phyloP scores from a whole-genome alignment of 1,140 invertebrate genomes.

The Adelges cooleyi region DNA sequence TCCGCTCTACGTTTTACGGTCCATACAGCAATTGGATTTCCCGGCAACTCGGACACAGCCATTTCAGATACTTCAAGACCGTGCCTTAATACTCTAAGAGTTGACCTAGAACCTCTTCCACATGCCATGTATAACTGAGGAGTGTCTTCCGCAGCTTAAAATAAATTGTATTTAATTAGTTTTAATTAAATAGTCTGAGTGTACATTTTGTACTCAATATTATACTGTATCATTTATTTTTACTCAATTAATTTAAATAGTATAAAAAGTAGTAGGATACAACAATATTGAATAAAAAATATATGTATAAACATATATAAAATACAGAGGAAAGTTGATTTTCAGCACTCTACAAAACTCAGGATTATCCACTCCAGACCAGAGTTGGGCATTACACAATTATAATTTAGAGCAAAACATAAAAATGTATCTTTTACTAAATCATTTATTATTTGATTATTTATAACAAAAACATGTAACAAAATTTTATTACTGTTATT shows the following conservation, averaged over 20 bases:
- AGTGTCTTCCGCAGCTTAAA: slow-evolving; percentile 88
- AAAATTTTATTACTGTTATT: no score
- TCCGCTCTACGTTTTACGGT: slow-evolving; percentile 93
- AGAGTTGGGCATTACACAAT: not conserved
- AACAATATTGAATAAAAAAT: not conserved
- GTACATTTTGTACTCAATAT: no score
- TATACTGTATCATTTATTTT: not conserved
- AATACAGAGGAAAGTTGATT: not conserved
- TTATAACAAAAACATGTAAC: not conserved
- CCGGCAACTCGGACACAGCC: slow-evolving; percentile 97
- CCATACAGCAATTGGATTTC: slow-evolving; percentile 99
- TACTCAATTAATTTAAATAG: not conserved
- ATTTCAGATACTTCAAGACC: slow-evolving; percentile 98
- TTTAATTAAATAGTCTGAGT: not conserved
- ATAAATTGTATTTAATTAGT: not conserved
- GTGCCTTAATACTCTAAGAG: slow-evolving; percentile 84
- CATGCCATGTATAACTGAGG: slow-evolving; percentile 95
- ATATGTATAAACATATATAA: not conserved
- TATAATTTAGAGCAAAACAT: not conserved
- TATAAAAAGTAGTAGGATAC: not conserved
- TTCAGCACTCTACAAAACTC: not conserved
- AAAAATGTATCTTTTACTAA: not conserved
- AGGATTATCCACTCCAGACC: not conserved
- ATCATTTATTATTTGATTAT: no score
- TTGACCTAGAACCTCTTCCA: slow-evolving; percentile 87